Evolutionary conservation across 2,113 vertebrate species (phyloP), one percentile per base, ranked within the genome.

Genomic region (Ageneiosus marmoratus): DNA sequence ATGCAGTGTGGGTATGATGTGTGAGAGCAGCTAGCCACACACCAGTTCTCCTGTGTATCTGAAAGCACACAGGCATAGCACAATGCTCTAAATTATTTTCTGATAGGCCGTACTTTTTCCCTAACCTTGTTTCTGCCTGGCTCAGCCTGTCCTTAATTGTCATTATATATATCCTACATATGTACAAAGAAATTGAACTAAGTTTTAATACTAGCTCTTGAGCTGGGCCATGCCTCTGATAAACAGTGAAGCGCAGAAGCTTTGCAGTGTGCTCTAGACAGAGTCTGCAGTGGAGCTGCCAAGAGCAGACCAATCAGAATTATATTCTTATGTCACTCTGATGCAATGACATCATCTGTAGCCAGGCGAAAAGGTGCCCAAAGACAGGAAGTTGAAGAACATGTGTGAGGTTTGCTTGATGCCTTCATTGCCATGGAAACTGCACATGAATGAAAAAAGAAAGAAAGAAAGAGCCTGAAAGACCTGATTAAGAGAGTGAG

Each of bases 331-430:
- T 77, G 65, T 89, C 84, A 83, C 86, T 74, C 70, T 62, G 83
- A 80, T 85, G 85, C 50, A 87, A 75, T 93, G 92, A 93, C 91
- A 93, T 94, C 93, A 93, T 93, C 90, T 93, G 93, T 95, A 93
- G 91, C 92, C 87, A 88, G 91, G 93, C 91, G 89, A 90, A 92
- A 92, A 91, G 86, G 86, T 91, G 83, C 89, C 86, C 83, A 8
- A 81, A 90, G 88, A 91, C 91, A 91, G 93, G 91, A 93, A 93
- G 89, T 89, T 83, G 79, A 88, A 70, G 73, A 83, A 73, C 74
- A 50, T 50, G 73, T 51, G 51, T 67, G 53, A 84, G 83, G 85
- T 83, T 88, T 86, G 90, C 90, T 74, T 91, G 88, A 89, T 91
- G 88, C 89, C 83, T 85, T 92, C 85, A 89, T 94, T 87, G 67